These are phyloP conservation scores for Adineta ricciae DNA, from an alignment of 2,888 invertebrate genomes.

Conservation along the genomic window DNA sequence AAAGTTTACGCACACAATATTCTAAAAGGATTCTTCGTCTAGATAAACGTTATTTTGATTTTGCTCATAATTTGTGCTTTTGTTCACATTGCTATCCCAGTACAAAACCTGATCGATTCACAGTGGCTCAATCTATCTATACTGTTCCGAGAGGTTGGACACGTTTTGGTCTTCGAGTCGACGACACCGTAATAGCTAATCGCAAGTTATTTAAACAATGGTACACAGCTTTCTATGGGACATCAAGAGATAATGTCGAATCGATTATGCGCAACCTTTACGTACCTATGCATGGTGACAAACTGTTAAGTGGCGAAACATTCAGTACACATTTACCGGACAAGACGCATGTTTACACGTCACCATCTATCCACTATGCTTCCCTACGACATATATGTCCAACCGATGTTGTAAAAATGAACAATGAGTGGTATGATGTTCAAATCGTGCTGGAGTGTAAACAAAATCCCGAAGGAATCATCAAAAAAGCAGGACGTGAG, in stretches of 20 bases:
- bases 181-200: neutral
- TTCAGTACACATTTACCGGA: neutral
- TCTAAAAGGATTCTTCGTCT: neutral
- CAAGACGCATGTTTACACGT: neutral
- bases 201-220: neutral
- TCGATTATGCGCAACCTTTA: neutral
- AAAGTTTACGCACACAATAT: neutral
- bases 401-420: neutral
- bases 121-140: neutral
- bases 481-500: neutral
- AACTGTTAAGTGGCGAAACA: neutral
- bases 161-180: neutral
- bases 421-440: neutral
- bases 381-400: neutral
- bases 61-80: neutral
- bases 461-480: neutral
- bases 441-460: neutral
- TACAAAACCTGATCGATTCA: neutral
- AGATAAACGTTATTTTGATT: neutral
- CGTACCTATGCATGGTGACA: neutral
- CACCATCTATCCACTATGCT: neutral
- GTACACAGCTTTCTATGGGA: slow-evolving; percentile 13
- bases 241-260: neutral
- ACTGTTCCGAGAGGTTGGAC: neutral
- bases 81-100: neutral